Conservation (phyloP, 2,797 vertebrate genomes). For the Premnoplex brunnescens region DNA sequence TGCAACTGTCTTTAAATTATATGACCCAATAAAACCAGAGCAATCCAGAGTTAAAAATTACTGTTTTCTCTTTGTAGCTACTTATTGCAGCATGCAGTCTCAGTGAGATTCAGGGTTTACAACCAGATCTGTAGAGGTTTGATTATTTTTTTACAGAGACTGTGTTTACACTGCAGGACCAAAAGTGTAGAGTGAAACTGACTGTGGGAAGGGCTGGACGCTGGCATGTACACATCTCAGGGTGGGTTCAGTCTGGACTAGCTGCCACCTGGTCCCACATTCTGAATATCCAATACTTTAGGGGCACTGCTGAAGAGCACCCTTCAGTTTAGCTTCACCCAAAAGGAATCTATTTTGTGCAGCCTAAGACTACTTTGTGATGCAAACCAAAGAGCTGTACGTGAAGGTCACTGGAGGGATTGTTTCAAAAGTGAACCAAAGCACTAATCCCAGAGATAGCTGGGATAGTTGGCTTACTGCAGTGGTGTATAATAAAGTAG, state of each 20-base stretch:
- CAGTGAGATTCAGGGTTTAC: neutral
- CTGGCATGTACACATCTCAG: fast-evolving
- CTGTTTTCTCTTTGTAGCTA: neutral
- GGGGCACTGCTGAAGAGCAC: neutral
- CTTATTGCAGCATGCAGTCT: neutral
- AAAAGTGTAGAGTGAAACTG: neutral
- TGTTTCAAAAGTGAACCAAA: neutral
- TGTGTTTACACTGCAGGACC: neutral
- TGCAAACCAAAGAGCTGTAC: neutral
- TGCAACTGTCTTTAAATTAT: slow-evolving; percentile 29
- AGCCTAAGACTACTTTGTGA: neutral
- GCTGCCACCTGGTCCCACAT: neutral
- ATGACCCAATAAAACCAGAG: slow-evolving; percentile 33
- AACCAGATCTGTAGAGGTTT: neutral
- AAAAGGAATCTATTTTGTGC: neutral
- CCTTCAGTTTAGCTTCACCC: neutral
- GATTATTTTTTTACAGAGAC: neutral
- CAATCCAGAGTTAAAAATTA: slow-evolving; percentile 8
- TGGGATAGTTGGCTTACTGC: neutral
- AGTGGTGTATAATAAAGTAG: neutral
- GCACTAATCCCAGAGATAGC: neutral
- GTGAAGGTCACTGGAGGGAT: neutral
- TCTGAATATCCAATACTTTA: neutral
- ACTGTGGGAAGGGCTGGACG: neutral
- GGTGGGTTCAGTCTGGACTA: neutral